A percentile compares a stretch with the other conserved stretches of the same genome.
phyloP scores from a whole-genome alignment of 2,797 vertebrate genomes.

The Sciurus vulgaris region DNA sequence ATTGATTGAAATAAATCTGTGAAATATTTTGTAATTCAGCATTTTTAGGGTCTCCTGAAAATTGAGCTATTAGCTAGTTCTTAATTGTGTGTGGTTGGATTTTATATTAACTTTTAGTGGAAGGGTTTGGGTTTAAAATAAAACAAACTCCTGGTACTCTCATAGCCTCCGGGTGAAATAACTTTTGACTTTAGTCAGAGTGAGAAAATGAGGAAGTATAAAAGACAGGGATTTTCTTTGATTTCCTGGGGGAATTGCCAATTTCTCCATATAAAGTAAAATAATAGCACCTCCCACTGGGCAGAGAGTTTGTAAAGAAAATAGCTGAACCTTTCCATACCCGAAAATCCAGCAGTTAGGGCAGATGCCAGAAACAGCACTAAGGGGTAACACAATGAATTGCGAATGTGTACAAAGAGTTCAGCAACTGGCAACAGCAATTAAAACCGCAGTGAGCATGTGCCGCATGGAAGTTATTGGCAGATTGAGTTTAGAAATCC shows the following conservation, averaged over 20 bases:
- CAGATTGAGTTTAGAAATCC: conserved; percentile 62
- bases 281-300: conserved; percentile 75
- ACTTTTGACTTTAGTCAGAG: conserved; percentile 56
- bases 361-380: conserved; percentile 65
- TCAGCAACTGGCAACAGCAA: conserved; percentile 55
- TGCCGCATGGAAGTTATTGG: conserved; percentile 43
- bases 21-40: conserved; percentile 22
- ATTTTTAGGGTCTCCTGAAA: neutral
- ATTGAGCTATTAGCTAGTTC: neutral
- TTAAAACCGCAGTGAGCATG: conserved; percentile 52
- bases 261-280: conserved; percentile 73
- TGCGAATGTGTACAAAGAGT: neutral
- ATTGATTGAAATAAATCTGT: conserved; percentile 47
- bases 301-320: conserved; percentile 67
- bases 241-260: conserved; percentile 64
- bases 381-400: conserved; percentile 38
- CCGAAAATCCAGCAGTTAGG: conserved; percentile 52
- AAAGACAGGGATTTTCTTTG: conserved; percentile 70
- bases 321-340: conserved; percentile 50
- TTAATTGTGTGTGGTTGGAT: conserved; percentile 26
- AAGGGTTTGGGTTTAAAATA: conserved; percentile 60
- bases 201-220: conserved; percentile 62
- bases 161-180: conserved; percentile 22
- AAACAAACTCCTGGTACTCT: conserved; percentile 42
- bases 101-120: conserved; percentile 9